These are phyloP conservation scores for Pseudopipra pipra DNA, from an alignment of 2,113 vertebrate genomes.

Conservation along the genomic window DNA sequence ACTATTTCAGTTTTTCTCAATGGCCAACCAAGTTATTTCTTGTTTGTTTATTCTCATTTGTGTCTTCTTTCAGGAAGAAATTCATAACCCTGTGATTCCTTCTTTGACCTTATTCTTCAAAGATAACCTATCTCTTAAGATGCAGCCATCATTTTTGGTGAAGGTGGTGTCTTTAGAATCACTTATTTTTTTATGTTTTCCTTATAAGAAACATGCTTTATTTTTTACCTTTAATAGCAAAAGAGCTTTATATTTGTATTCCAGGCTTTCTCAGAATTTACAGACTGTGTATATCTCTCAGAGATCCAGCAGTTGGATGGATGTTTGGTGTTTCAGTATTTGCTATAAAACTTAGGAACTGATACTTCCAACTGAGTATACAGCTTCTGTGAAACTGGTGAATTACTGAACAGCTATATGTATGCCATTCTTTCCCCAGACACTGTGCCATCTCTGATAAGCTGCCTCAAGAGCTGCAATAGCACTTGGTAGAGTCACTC, in stretches of 20 bases:
- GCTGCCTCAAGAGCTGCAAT: background rate
- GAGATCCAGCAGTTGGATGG: background rate
- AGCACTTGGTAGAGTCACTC: background rate
- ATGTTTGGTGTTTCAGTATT: background rate
- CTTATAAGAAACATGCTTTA: background rate
- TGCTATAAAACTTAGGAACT: background rate
- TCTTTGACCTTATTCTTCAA: background rate
- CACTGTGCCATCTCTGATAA: background rate
- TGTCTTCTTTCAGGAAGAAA: background rate
- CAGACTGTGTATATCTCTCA: background rate
- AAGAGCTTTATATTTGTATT: background rate
- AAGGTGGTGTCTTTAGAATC: background rate
- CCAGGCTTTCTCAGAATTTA: background rate
- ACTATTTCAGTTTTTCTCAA: background rate
- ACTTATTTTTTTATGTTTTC: background rate
- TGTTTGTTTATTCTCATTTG: background rate
- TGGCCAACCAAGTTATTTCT: background rate
- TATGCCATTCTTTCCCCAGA: background rate
- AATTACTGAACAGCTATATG: background rate
- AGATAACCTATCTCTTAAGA: background rate
- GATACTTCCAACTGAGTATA: background rate
- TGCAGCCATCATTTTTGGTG: background rate
- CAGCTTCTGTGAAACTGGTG: background rate
- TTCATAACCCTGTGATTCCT: background rate
- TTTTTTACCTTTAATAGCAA: background rate